Conservation (phyloP, 2,797 vertebrate species). For the Capromys pilorides region DNA sequence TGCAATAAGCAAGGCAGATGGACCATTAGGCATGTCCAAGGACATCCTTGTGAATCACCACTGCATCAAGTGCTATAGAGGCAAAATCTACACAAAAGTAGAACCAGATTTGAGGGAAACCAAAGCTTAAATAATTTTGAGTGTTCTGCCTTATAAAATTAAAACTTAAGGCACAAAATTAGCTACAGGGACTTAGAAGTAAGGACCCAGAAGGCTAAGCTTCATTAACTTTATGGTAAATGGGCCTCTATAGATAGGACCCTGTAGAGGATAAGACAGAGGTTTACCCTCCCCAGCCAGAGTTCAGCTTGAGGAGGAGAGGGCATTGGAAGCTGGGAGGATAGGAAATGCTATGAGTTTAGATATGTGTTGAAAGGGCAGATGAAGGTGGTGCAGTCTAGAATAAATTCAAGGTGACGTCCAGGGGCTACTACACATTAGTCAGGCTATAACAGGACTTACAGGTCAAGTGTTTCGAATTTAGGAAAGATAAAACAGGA, state of each 20-base stretch:
- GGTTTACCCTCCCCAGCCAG: not conserved
- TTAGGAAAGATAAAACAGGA: not conserved
- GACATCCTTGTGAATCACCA: not conserved
- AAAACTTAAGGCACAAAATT: not conserved
- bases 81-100: not conserved
- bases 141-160: not conserved
- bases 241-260: not conserved
- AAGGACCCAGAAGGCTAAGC: not conserved
- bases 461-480: not conserved
- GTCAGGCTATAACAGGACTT: rapidly evolving
- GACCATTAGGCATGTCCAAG: not conserved
- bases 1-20: not conserved
- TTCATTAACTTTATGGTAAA: not conserved
- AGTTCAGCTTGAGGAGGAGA: not conserved
- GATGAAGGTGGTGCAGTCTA: not conserved
- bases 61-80: not conserved
- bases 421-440: not conserved
- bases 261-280: not conserved
- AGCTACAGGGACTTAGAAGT: not conserved
- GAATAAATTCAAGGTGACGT: not conserved
- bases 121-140: not conserved
- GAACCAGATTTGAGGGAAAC: not conserved
- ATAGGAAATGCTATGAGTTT: not conserved
- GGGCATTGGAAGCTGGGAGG: not conserved
- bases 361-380: too few species aligned